Conservation (phyloP, 2,797 vertebrate genomes). For the Onychomys leucogaster region DNA sequence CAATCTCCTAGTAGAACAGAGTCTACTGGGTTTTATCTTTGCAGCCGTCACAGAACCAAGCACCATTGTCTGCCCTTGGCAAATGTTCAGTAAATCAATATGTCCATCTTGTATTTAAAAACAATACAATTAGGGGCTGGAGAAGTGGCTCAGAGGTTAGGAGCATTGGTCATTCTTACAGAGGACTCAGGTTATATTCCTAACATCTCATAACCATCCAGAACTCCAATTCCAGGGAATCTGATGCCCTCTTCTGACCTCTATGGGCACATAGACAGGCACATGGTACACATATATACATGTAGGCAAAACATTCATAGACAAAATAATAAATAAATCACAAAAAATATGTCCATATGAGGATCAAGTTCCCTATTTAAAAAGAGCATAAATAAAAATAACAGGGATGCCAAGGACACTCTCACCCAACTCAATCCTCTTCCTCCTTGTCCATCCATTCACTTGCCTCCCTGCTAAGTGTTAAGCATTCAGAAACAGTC, state of each 20-base stretch:
- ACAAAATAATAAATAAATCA: neutral
- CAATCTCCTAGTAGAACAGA: neutral
- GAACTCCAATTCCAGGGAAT: neutral
- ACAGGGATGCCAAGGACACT: neutral
- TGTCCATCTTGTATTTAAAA: neutral
- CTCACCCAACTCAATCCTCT: neutral
- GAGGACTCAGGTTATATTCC: neutral
- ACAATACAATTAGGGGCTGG: neutral
- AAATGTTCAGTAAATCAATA: neutral
- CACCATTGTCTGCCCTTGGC: neutral
- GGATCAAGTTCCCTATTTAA: neutral
- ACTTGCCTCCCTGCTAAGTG: rapidly evolving
- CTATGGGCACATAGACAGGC: neutral
- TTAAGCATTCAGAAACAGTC: neutral
- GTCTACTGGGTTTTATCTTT: neutral
- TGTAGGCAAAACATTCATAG: neutral
- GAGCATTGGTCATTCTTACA: neutral
- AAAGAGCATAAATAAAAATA: neutral
- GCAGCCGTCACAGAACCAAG: neutral
- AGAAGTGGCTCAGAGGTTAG: neutral
- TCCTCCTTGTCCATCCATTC: neutral
- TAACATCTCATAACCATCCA: neutral
- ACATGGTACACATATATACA: neutral
- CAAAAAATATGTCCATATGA: neutral
- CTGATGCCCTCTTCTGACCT: neutral